Evolutionary conservation across 2,113 vertebrate species (phyloP), one percentile per base, ranked within the genome.

Genomic region (Brienomyrus longianalis): DNA sequence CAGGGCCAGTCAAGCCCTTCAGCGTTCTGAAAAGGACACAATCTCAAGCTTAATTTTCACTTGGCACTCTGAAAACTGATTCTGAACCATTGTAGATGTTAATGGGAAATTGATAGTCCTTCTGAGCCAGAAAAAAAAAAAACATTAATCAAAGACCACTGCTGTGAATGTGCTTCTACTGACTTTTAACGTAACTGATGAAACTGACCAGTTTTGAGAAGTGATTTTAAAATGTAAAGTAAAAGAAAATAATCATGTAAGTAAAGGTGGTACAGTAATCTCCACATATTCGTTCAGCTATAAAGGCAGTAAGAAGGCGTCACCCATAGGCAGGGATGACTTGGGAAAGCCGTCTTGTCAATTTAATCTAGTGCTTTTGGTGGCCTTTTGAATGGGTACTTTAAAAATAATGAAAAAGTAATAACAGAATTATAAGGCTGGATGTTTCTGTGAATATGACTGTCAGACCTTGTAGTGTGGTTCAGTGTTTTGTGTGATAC

Each of bases 91-190:
- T 74, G 62, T 50, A 70, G 56, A 74, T 70, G 43, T n/a, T 88
- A 70, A 88, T 88, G 88, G 88, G 59, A 88, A 88, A 88, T 88
- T 88, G 88, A 88, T 88, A 51, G 88, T 50, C n/a, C 17, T 88
- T 77, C 56, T 77, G 62, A 88, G 88, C 47, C 17, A 80, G 74
- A 80, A 47, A 86, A 51, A 39, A 39, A 39, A 39, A 45, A 51
- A 54, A 48, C 88, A 89, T 89, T 89, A 35, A 83, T 83, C 88
- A 54, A 54, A 50, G 47, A 54, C n/a, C 47, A 31, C 15, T 19
- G 50, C 70, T 52, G 50, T 52, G 74, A 17, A 10, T 50, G 19
- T 35, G 74, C 45, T 89, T 54, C 31, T 13, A 54, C 31, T 89
- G 43, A 89, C 74, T 89, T 83, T 83, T 56, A 89, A 54, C 51